phyloP scores from a whole-genome alignment of 2,113 vertebrate genomes.

The Vanacampus margaritifer region DNA sequence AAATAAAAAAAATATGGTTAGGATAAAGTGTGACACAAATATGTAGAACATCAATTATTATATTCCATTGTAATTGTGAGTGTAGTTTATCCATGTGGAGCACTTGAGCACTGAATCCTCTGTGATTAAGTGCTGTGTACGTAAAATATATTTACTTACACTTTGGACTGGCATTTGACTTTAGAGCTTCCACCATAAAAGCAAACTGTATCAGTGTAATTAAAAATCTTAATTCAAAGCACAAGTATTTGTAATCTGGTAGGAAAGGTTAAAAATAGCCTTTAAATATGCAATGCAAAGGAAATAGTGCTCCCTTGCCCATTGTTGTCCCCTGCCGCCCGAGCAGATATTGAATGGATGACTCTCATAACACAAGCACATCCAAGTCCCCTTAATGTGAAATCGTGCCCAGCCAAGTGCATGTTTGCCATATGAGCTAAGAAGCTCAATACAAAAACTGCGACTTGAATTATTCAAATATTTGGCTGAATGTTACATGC shows the following conservation, averaged over 20 bases:
- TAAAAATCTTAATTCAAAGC: background rate
- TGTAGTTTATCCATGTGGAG: no score
- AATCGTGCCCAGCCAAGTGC: background rate
- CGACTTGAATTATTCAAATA: constrained; percentile 2
- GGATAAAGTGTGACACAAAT: no score
- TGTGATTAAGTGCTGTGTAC: no score
- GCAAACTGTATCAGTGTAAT: no score
- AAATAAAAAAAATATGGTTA: no score
- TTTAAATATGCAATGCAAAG: background rate
- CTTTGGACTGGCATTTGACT: no score
- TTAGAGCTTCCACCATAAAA: no score
- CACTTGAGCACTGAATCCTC: no score
- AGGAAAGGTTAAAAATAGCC: background rate
- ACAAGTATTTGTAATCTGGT: background rate
- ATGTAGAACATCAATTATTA: no score
- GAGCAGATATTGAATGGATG: background rate
- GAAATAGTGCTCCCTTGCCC: background rate
- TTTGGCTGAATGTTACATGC: background rate
- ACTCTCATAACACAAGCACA: background rate
- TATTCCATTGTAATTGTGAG: no score
- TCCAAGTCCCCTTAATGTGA: background rate
- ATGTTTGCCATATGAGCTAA: background rate
- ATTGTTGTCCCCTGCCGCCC: background rate
- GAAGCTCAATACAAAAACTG: background rate
- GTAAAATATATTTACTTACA: no score